Base-by-base conservation (phyloP, 1,140 invertebrate genomes). In the Temnothorax longispinosus region DNA sequence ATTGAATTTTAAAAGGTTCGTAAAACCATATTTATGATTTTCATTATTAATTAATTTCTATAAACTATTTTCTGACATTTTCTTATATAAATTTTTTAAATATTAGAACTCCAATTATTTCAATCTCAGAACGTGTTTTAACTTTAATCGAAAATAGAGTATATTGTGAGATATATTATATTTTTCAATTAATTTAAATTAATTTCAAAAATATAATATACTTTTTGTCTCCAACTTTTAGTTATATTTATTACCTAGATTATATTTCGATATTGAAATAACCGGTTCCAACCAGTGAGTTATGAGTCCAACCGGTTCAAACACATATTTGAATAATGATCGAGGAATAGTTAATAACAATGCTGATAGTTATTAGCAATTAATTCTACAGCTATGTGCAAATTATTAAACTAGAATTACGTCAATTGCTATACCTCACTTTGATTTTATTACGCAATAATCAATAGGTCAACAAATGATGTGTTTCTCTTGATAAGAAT, bases 281-380 rank as follows among this genome's bases (percentile, higher is more conserved):
- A 86, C 77, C 62, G 54, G 89, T 88, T 88, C 15, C 72, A 86
- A n/a, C 87, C 41, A 75, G 87, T 62, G 3, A 69, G 18, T 5
- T 74, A 72, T 60, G 38, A 50, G 32, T 60, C 41, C 21, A 75
- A 62, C 54, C 54, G 13, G 41, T 62, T 60, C 3, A n/a, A 86
- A 58, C 15, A 88, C 62, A 69, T 80, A 71, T 65, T 47, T 87
- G 64, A 86, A 86, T 78, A 82, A 88, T 60, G 56, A 89, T 84
- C 44, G 50, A 89, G 47, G 6, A 78, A 47, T 74, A 35, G 58
- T 75, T 75, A 56, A 56, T 44, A 38, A 80, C 32, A 50, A 60
- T 44, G 32, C 11, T 80, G 32, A 89, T 80, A 58, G 18, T 58
- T 72, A 74, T 52, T 56, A 52, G 71, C 58, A 65, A 60, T 89